Percentiles rank a stretch among this genome's conserved stretches.
phyloP scores from a whole-genome alignment of 2,113 vertebrate species.

The Oreamnos americanus region DNA sequence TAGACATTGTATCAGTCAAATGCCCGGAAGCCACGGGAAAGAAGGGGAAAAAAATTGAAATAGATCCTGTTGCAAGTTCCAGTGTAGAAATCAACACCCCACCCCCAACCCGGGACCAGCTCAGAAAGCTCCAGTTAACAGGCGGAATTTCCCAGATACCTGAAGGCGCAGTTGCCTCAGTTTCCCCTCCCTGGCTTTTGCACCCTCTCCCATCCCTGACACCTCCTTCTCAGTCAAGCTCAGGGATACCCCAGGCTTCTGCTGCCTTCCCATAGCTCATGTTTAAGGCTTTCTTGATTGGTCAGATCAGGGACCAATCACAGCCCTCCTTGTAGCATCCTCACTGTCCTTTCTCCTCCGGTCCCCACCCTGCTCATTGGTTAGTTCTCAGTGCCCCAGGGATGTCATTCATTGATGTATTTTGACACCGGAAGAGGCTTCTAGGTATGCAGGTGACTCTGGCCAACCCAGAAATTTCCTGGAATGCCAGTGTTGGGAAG shows the following conservation, averaged over 20 bases:
- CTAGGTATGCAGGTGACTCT: neutral
- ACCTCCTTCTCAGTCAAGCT: rapidly evolving
- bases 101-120: too few species aligned
- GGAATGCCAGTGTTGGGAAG: neutral
- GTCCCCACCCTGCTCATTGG: neutral
- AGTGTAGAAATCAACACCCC: neutral
- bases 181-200: neutral
- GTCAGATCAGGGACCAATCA: neutral
- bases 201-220: neutral
- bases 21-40: neutral
- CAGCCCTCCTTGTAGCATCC: neutral
- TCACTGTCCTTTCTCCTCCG: rapidly evolving
- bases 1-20: rapidly evolving
- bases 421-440: neutral
- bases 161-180: neutral
- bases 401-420: neutral
- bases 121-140: neutral
- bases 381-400: neutral
- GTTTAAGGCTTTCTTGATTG: neutral
- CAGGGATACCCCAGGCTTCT: neutral
- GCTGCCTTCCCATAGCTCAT: neutral
- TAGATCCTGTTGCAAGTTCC: neutral
- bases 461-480: neutral
- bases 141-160: neutral
- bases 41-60: neutral